phyloP scores from a whole-genome alignment of 2,888 invertebrate genomes.

The Lepidochitona cinerea region DNA sequence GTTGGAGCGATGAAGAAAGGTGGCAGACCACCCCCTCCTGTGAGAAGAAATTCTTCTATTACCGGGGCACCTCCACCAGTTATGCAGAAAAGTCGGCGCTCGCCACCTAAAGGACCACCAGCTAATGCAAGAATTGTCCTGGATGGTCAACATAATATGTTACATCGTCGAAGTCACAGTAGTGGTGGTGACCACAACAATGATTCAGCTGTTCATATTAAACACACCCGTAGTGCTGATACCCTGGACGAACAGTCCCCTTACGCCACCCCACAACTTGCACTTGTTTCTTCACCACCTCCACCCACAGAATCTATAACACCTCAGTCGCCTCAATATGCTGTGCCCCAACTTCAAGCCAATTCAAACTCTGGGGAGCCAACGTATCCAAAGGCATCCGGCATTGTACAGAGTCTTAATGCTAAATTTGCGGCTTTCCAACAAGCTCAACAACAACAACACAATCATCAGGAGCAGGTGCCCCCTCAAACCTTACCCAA shows the following conservation, averaged over 20 bases:
- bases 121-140: conserved; percentile 2
- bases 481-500: conserved; percentile 3
- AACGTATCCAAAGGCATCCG: conserved; percentile 5
- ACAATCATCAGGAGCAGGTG: conserved; percentile 1
- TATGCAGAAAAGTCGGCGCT: conserved; percentile 41
- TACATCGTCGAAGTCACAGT: conserved; percentile 36
- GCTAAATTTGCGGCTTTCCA: conserved; percentile 48
- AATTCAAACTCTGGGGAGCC: neutral
- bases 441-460: conserved; percentile 38
- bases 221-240: neutral
- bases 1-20: conserved; percentile 40
- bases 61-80: conserved; percentile 44
- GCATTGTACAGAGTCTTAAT: conserved; percentile 47
- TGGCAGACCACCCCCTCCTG: conserved; percentile 65
- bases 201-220: neutral
- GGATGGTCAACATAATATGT: neutral
- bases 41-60: conserved; percentile 62
- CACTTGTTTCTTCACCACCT: conserved; percentile 1
- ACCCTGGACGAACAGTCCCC: neutral
- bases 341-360: conserved; percentile 11
- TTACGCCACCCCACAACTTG: neutral
- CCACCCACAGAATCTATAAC: conserved; percentile 14
- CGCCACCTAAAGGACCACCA: conserved; percentile 38
- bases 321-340: conserved; percentile 13
- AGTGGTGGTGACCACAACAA: neutral